A percentile compares a stretch with the other conserved stretches of the same genome.
phyloP scores from a whole-genome alignment of 2,797 vertebrate genomes.

The Tragelaphus eurycerus region DNA sequence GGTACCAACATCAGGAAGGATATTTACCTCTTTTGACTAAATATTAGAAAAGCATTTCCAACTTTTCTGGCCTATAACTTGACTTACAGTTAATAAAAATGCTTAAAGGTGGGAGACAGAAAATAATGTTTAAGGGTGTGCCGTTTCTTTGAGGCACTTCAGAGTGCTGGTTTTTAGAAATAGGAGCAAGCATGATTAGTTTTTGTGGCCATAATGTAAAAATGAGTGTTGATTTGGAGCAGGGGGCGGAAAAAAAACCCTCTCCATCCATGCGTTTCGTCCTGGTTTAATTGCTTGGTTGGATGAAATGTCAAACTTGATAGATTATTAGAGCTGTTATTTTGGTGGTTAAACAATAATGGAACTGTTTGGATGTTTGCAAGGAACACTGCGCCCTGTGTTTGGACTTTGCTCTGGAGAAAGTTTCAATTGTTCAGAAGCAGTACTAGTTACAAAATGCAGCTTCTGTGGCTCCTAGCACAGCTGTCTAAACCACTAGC shows the following conservation, averaged over 20 bases:
- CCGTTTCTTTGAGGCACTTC: not conserved
- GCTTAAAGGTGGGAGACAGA: not conserved
- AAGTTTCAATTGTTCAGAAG: conserved; percentile 76
- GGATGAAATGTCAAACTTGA: conserved; percentile 68
- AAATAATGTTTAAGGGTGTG: not conserved
- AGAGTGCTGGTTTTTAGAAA: not conserved
- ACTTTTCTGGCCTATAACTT: not conserved
- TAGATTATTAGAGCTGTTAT: conserved; percentile 75
- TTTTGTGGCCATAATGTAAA: conserved; percentile 45
- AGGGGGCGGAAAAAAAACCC: not conserved
- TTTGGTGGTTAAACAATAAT: conserved; percentile 80
- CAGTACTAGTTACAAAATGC: conserved; percentile 62
- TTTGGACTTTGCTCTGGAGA: conserved; percentile 69
- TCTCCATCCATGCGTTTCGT: not conserved
- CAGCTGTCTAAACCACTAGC: conserved; percentile 73
- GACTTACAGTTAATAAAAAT: not conserved
- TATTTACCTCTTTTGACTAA: not conserved
- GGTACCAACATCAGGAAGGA: not conserved
- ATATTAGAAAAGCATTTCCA: not conserved
- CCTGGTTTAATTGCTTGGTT: conserved; percentile 51
- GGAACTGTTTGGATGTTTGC: conserved; percentile 72
- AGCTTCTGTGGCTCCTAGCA: conserved; percentile 68
- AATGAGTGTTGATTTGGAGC: conserved; percentile 38
- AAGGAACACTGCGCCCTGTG: conserved; percentile 78
- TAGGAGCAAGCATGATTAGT: not conserved